These are phyloP conservation scores for Leptinotarsa juncta DNA, from an alignment of 2,888 invertebrate species.

Conservation along the genomic window DNA sequence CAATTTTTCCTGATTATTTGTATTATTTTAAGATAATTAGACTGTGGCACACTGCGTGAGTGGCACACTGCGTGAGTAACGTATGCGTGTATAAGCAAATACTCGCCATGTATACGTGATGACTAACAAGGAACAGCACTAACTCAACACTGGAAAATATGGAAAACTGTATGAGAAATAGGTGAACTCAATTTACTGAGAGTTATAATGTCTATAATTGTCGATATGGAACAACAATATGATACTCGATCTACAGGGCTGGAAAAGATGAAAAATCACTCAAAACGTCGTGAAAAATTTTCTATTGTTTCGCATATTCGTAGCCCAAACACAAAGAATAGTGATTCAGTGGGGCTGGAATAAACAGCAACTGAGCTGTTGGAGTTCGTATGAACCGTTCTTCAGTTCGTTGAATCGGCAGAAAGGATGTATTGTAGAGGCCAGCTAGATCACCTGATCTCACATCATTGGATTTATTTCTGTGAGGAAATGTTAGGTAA, in stretches of 20 bases:
- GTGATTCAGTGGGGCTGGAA: no score
- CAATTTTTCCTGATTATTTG: not conserved
- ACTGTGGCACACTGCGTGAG: constrained; percentile 47
- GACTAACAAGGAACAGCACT: constrained; percentile 9
- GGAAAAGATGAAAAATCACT: not conserved
- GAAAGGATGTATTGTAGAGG: no score
- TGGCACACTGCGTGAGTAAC: constrained; percentile 50
- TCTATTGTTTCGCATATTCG: no score
- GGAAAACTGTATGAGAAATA: constrained; percentile 2
- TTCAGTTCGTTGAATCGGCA: no score
- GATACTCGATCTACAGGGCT: not conserved
- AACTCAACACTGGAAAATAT: constrained; percentile 10
- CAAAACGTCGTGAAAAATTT: no score
- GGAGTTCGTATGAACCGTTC: no score
- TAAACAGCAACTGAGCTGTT: no score
- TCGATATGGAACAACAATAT: not conserved
- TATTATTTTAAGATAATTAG: constrained; percentile 44
- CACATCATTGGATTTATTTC: no score
- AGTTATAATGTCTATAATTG: not conserved
- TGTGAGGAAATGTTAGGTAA: no score
- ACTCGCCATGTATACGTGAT: constrained; percentile 29
- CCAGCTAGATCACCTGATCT: no score
- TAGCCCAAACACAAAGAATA: no score
- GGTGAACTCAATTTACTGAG: constrained; percentile 14
- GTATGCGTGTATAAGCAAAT: constrained; percentile 45